Evolutionary conservation across 1,140 invertebrate genomes (phyloP).

Genomic region (Calliphora vicina): DNA sequence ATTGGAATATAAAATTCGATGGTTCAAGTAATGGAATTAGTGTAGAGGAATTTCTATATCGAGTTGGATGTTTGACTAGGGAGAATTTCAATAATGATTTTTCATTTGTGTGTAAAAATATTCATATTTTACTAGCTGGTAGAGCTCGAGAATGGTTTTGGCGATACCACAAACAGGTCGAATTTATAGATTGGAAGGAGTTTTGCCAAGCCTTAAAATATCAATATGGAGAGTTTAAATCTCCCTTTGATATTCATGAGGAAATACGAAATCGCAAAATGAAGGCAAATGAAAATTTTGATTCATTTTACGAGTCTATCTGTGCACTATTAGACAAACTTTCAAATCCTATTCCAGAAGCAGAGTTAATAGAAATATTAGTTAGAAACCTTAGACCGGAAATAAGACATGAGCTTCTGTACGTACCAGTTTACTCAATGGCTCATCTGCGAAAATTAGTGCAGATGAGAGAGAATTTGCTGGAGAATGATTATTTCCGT

Average conservation of each 20-base stretch:
- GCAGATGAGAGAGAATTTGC: background rate
- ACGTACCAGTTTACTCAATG: background rate
- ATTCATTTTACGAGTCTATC: background rate
- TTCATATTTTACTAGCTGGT: background rate
- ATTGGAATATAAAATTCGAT: conserved; percentile 19
- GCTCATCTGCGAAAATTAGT: background rate
- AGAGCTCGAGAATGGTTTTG: too few species aligned
- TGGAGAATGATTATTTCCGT: background rate
- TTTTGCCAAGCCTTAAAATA: background rate
- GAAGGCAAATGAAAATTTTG: background rate
- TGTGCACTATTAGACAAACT: conserved; percentile 8
- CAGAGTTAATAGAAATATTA: too few species aligned
- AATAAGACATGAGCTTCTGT: background rate
- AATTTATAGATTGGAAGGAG: background rate
- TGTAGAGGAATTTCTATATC: conserved; percentile 25
- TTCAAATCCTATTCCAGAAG: background rate
- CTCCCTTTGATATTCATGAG: conserved; percentile 4
- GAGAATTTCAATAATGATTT: conserved; percentile 3
- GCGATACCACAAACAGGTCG: background rate
- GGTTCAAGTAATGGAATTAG: conserved; percentile 5
- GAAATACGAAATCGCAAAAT: background rate
- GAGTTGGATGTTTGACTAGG: background rate
- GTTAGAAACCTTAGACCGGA: too few species aligned
- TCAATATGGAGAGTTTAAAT: background rate
- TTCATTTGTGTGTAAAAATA: background rate